phyloP scores from a whole-genome alignment of 2,888 invertebrate species.

The Tanaodytes sp. region DNA sequence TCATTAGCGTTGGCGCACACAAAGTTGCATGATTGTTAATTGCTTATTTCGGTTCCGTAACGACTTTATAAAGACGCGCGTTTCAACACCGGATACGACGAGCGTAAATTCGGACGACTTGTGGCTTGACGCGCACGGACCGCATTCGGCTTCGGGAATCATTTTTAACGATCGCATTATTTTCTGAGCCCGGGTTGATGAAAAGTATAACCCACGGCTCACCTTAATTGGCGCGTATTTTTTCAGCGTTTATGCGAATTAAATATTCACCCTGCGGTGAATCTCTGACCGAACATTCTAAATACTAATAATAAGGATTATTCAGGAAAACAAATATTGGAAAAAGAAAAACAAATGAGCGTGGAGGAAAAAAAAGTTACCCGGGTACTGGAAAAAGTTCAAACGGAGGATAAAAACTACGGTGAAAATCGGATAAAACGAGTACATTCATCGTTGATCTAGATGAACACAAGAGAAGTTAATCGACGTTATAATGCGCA shows the following conservation, averaged over 20 bases:
- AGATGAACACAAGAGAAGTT: constrained; percentile 21
- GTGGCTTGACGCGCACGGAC: background rate
- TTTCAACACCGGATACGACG: constrained; percentile 37
- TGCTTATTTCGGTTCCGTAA: constrained; percentile 28
- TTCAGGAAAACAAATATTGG: too few relatives aligned
- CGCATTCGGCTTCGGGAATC: background rate
- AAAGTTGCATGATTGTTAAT: constrained; percentile 43
- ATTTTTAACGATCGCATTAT: constrained; percentile 13
- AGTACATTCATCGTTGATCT: background rate
- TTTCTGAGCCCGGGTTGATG: constrained; percentile 9
- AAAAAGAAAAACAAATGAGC: too few relatives aligned
- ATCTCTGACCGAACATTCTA: too few relatives aligned
- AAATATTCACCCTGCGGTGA: too few relatives aligned
- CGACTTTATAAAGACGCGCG: constrained; percentile 31
- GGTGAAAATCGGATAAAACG: background rate
- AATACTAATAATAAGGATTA: too few relatives aligned
- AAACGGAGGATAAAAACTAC: too few relatives aligned
- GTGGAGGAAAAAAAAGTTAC: too few relatives aligned
- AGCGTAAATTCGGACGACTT: constrained; percentile 20
- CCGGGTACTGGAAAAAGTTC: too few relatives aligned
- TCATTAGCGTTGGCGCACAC: constrained; percentile 45
- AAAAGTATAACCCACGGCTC: constrained; percentile 14
- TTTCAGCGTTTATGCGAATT: constrained; percentile 7
- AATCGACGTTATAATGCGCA: constrained; percentile 41
- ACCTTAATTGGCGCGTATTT: constrained; percentile 23